phyloP scores from a whole-genome alignment of 2,797 vertebrate genomes.

The Propithecus deckenii region DNA sequence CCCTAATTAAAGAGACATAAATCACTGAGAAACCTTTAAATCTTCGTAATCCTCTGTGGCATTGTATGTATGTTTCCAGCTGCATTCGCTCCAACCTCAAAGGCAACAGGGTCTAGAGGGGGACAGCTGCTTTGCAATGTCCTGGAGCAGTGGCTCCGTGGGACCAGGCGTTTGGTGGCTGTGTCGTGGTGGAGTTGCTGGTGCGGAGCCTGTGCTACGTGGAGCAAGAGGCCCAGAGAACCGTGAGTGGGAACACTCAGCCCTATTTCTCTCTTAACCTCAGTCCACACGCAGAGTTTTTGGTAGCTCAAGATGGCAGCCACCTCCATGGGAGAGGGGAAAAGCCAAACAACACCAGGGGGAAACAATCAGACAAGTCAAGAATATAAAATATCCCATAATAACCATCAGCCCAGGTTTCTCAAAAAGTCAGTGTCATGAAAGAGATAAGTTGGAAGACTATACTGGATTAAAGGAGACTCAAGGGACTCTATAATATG shows the following conservation, averaged over 20 bases:
- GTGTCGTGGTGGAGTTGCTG: rapidly evolving
- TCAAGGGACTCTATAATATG: too few species aligned
- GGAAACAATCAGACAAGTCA: neutral
- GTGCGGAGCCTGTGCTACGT: rapidly evolving
- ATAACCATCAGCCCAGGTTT: neutral
- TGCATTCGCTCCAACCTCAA: neutral
- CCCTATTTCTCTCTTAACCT: neutral
- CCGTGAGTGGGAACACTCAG: neutral
- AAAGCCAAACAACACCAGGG: neutral
- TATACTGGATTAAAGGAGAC: neutral
- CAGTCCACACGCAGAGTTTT: neutral
- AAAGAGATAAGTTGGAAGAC: neutral
- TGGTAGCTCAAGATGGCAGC: neutral
- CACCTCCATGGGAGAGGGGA: neutral
- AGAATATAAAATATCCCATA: neutral
- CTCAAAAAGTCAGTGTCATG: neutral
- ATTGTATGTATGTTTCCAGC: conserved; percentile 45
- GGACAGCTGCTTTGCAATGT: neutral
- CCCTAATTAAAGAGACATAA: conserved; percentile 81
- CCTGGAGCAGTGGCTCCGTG: neutral
- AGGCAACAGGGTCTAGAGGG: neutral
- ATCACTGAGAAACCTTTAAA: conserved; percentile 75
- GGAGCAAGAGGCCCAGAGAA: neutral
- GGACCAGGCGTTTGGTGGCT: neutral
- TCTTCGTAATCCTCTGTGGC: conserved; percentile 59